These are phyloP conservation scores for Hetaerina titia DNA, from an alignment of 2,888 invertebrate species.

Conservation along the genomic window DNA sequence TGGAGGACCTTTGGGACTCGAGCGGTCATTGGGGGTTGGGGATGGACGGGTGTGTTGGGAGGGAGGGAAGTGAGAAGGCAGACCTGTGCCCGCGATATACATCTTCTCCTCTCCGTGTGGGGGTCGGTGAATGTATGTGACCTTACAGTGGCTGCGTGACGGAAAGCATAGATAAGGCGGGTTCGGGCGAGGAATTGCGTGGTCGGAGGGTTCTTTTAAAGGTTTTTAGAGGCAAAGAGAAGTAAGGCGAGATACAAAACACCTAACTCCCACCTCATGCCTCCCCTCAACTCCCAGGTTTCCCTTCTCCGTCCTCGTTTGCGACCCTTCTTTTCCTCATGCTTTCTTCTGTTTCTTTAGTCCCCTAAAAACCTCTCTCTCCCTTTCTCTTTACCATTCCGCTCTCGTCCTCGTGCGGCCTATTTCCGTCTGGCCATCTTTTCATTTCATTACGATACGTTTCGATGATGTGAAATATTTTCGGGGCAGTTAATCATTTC, in stretches of 20 bases:
- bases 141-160: conserved; percentile 48
- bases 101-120: background rate
- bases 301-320: background rate
- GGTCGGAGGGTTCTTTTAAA: conserved; percentile 49
- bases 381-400: background rate
- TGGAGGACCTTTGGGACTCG: background rate
- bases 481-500: background rate
- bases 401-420: background rate
- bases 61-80: background rate
- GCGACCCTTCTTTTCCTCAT: background rate
- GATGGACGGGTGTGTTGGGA: background rate
- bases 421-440: background rate
- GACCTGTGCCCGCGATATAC: background rate
- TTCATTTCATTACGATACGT: background rate
- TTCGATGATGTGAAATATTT: background rate
- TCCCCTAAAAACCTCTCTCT: background rate
- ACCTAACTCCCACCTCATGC: background rate
- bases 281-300: background rate
- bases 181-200: conserved; percentile 49
- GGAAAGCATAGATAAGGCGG: conserved; percentile 44
- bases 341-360: background rate
- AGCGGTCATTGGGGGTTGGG: background rate
- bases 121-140: conserved; percentile 45
- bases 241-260: background rate
- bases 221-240: conserved; percentile 12